Base-by-base conservation (phyloP, 2,888 invertebrate species). In the Bedellia somnulentella region DNA sequence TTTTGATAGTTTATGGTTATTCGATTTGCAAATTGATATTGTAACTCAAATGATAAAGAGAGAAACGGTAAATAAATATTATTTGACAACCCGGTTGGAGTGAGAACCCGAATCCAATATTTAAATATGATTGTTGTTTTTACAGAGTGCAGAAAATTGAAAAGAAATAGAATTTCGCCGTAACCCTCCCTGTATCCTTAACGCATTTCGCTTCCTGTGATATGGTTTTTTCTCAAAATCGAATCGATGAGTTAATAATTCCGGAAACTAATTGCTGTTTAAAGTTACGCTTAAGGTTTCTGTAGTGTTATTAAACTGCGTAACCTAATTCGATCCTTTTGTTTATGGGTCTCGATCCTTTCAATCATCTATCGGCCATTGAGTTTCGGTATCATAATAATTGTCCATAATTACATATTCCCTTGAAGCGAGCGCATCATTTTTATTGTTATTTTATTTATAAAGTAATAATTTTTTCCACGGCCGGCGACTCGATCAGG, bases 371-470 rank as follows among this genome's bases (percentile, higher is more conserved):
- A 71, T 70, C 67, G 61, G 53, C 62, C 66, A 71, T 70, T 70
- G 61, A 63, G 68, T 63, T 63, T 66, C 61, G 62, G 56, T 64
- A 71, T 73, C 67, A 71, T 67, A 73, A 70, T 75, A 75, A 75
- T 75, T 75, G 73, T 67, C 67, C 75, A 70, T 75, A 75, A 75
- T 75, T 75, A 75, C 63, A 75, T 67, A 71, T 70, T 68, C 71
- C 64, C 68, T 62, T 63, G 62, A 62, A 60, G 60, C 51, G 47
- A 52, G 58, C 61, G 62, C 70, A 64, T 71, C 73, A 52, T 59
- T 75, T 73, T 75, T 75, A 75, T 75, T 75, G 73, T 71, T 75
- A 75, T 75, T 75, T 75, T 75, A 75, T 75, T 75, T 75, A 75
- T 73, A 73, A 73, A 70, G 67, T 73, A 66, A 68, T 71, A 70